phyloP scores from a whole-genome alignment of 2,797 vertebrate species.

The Intellagama lesueurii region DNA sequence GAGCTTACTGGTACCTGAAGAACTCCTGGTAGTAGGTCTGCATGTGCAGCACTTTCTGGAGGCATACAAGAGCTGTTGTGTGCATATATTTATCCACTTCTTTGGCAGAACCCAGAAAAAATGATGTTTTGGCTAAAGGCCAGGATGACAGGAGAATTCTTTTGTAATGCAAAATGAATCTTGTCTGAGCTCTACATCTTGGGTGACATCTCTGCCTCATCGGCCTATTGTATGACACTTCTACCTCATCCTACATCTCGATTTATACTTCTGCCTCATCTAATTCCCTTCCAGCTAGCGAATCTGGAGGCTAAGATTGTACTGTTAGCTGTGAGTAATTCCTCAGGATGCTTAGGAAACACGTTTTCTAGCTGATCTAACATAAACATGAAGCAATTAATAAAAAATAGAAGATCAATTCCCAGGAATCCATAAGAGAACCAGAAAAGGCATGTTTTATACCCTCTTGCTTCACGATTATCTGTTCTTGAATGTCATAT shows the following conservation, averaged over 20 bases:
- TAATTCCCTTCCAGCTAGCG: not conserved
- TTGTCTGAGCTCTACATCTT: too few species aligned
- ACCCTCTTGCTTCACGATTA: slow-evolving; percentile 41
- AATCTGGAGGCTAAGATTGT: not conserved
- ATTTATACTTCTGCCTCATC: not conserved
- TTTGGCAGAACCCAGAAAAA: too few species aligned
- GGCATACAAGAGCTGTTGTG: not conserved
- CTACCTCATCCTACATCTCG: not conserved
- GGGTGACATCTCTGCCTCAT: not conserved
- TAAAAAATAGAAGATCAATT: slow-evolving; percentile 39
- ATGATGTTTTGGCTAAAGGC: too few species aligned
- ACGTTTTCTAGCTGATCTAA: slow-evolving; percentile 39
- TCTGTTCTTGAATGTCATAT: slow-evolving; percentile 46
- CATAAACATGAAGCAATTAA: slow-evolving; percentile 40
- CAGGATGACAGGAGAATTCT: too few species aligned
- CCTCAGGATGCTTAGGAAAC: slow-evolving; percentile 29
- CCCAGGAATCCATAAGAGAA: slow-evolving; percentile 47
- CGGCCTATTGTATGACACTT: not conserved
- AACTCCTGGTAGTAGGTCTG: not conserved
- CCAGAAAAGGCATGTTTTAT: slow-evolving; percentile 38
- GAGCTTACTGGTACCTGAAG: not conserved
- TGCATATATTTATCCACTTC: not conserved
- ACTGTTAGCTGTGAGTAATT: slow-evolving; percentile 45
- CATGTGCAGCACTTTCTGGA: not conserved
- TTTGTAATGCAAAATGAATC: too few species aligned